Conservation (phyloP, 2,888 invertebrate species). For the Cistogaster globosa region DNA sequence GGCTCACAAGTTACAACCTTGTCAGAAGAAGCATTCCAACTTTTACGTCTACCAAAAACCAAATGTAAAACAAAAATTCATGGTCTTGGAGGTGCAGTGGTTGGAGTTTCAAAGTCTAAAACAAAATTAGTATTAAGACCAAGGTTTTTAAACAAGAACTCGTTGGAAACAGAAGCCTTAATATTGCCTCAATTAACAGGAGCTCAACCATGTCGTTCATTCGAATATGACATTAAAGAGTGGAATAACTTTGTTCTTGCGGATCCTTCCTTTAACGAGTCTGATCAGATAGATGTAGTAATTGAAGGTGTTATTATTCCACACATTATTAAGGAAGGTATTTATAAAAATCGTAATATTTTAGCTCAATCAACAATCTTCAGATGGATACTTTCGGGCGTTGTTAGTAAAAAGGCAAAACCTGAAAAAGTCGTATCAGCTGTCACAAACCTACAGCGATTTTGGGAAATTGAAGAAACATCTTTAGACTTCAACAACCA, state of each 20-base stretch:
- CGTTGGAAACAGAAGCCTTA: slow-evolving; percentile 35
- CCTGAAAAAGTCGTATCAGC: slow-evolving; percentile 6
- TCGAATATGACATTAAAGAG: slow-evolving; percentile 9
- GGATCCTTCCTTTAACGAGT: slow-evolving; percentile 8
- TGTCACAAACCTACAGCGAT: slow-evolving; percentile 12
- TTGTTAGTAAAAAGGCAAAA: background rate
- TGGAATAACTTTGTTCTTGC: background rate
- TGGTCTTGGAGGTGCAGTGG: slow-evolving; percentile 43
- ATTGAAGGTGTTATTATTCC: slow-evolving; percentile 1
- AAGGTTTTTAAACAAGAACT: slow-evolving; percentile 45
- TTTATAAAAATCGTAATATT: background rate
- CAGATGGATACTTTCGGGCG: slow-evolving; percentile 33
- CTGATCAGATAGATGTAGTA: background rate
- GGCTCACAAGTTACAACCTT: background rate
- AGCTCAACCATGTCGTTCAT: slow-evolving; percentile 24
- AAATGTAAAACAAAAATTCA: slow-evolving; percentile 43
- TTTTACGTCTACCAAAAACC: slow-evolving; percentile 36
- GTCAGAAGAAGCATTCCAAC: slow-evolving; percentile 56
- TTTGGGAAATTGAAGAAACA: slow-evolving; percentile 29
- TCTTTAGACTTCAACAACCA: slow-evolving; percentile 1
- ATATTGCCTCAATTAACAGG: slow-evolving; percentile 32
- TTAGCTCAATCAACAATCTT: too few relatives aligned
- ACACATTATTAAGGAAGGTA: background rate
- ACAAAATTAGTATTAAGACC: slow-evolving; percentile 38
- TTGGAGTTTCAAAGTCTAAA: slow-evolving; percentile 46